These are phyloP conservation scores for Myotis planiceps DNA, from an alignment of 2,797 vertebrate genomes.

Conservation along the genomic window DNA sequence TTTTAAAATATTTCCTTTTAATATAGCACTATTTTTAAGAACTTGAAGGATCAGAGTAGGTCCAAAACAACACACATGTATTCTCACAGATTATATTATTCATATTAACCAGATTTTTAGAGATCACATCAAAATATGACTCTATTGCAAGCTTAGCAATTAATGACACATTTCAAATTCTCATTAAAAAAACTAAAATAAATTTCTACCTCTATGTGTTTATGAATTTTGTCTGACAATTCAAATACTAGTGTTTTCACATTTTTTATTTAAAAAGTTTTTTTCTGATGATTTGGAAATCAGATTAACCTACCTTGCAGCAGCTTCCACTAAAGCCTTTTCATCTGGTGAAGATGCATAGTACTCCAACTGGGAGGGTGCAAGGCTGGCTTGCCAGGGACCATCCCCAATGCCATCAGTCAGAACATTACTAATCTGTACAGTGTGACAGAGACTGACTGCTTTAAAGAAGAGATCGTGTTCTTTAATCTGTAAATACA, in stretches of 20 bases:
- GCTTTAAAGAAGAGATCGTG: conserved; percentile 96
- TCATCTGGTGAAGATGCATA: conserved; percentile 98
- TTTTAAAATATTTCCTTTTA: conserved; percentile 33
- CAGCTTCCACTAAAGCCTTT: conserved; percentile 97
- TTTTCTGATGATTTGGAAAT: conserved; percentile 27
- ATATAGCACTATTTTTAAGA: conserved; percentile 38
- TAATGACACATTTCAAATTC: not conserved
- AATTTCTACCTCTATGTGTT: not conserved
- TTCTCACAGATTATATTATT: conserved; percentile 3
- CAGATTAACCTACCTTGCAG: conserved; percentile 89
- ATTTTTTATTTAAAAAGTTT: conserved; percentile 16
- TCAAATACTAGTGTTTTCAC: not conserved
- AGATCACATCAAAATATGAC: not conserved
- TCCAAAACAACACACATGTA: conserved; percentile 5
- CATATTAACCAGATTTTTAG: conserved; percentile 22
- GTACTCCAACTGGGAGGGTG: conserved; percentile 92
- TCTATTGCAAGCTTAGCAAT: conserved; percentile 5
- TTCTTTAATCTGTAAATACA: conserved; percentile 88
- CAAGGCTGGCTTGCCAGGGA: conserved; percentile 90
- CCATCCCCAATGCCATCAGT: conserved; percentile 89
- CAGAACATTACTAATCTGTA: conserved; percentile 95
- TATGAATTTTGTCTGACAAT: not conserved
- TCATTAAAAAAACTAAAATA: conserved; percentile 45
- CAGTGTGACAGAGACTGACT: conserved; percentile 97
- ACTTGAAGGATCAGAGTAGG: conserved; percentile 9